Percentiles rank a stretch among this genome's conserved stretches.
Evolutionary conservation across 2,113 vertebrate species (phyloP).

Genomic region (Neomonachus schauinslandi): DNA sequence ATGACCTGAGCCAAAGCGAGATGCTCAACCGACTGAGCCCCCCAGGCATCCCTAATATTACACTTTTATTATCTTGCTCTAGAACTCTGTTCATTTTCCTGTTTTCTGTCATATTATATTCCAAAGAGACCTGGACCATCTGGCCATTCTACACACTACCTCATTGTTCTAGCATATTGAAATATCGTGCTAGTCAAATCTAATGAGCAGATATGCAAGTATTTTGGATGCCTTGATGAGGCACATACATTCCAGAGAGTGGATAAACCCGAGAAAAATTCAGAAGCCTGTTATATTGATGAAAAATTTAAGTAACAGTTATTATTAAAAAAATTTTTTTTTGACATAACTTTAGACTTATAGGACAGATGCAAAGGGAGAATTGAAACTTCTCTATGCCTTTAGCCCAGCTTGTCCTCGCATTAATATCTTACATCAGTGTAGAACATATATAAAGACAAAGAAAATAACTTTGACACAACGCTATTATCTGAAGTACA

Average conservation of each 20-base stretch:
- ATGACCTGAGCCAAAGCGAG: neutral
- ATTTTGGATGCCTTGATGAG: neutral
- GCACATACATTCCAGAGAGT: neutral
- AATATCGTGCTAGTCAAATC: neutral
- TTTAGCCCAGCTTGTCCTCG: neutral
- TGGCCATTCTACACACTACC: neutral
- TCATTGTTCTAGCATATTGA: neutral
- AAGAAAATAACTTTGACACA: neutral
- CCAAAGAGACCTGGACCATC: neutral
- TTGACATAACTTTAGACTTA: conserved; percentile 23
- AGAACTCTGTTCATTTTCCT: neutral
- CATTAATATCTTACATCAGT: neutral
- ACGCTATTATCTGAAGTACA: neutral
- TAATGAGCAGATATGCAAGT: neutral
- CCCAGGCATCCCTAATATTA: neutral
- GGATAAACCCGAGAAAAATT: neutral
- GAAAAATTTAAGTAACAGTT: neutral
- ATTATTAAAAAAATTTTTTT: neutral
- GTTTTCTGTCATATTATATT: conserved; percentile 24
- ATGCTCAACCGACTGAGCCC: neutral
- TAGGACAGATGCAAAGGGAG: neutral
- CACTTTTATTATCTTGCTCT: neutral
- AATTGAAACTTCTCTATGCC: neutral
- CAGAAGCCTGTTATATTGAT: neutral
- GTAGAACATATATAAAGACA: neutral